Conservation (phyloP, 2,797 vertebrate species). For the Cynodonichthys magdalenae region DNA sequence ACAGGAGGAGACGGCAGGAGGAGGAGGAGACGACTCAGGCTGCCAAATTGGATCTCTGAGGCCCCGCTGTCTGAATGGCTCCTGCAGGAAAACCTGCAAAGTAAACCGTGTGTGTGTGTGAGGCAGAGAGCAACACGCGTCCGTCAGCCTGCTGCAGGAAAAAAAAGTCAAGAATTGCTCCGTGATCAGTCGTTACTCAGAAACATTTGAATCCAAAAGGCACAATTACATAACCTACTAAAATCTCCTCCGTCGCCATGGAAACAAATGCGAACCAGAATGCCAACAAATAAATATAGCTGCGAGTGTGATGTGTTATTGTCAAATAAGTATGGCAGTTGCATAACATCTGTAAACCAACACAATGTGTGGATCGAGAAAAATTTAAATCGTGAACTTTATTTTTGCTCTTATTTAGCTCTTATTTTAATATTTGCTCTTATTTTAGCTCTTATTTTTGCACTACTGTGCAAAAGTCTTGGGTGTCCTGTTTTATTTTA, state of each 20-base stretch:
- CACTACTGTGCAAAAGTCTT: no score
- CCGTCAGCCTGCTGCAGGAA: not conserved
- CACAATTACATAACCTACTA: slow-evolving; percentile 58
- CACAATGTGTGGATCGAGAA: no score
- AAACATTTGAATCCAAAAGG: slow-evolving; percentile 51
- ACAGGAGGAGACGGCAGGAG: slow-evolving; percentile 64
- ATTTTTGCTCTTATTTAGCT: no score
- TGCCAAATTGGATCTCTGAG: slow-evolving; percentile 53
- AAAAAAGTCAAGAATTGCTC: not conserved
- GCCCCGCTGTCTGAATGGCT: slow-evolving; percentile 25
- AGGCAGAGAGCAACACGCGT: not conserved
- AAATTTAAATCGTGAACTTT: no score
- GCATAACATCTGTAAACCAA: no score
- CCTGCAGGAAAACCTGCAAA: slow-evolving; percentile 1
- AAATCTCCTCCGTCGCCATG: slow-evolving; percentile 70
- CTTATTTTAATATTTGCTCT: no score
- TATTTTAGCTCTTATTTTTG: no score
- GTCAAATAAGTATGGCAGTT: slow-evolving; percentile 19
- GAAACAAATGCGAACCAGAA: slow-evolving; percentile 68
- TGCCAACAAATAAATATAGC: slow-evolving; percentile 67
- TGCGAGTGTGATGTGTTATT: slow-evolving; percentile 58
- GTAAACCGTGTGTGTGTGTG: not conserved
- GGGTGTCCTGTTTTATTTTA: no score
- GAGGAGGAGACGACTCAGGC: slow-evolving; percentile 42
- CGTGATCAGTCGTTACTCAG: slow-evolving; percentile 56